Conservation (phyloP, 1,140 invertebrate genomes). For the Yoshiicerus persimilis region DNA sequence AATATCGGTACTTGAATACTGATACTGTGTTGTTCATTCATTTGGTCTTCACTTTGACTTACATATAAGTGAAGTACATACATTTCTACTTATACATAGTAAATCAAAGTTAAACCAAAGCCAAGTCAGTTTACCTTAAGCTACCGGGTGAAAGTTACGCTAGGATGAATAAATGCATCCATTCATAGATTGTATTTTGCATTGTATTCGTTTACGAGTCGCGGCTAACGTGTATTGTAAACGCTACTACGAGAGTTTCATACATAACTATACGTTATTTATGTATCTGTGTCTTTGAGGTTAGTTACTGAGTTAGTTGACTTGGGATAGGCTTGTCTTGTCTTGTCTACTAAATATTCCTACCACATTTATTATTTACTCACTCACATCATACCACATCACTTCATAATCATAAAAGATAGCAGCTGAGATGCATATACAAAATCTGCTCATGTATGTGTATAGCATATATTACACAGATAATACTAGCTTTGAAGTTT, state of each 20-base stretch:
- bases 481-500: background rate
- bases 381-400: background rate
- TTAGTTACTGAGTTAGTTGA: background rate
- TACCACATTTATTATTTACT: background rate
- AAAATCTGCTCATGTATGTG: background rate
- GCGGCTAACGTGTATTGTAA: background rate
- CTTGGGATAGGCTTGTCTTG: background rate
- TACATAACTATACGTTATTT: background rate
- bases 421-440: background rate
- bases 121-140: background rate
- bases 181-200: background rate
- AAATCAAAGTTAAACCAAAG: background rate
- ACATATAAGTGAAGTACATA: background rate
- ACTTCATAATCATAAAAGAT: background rate
- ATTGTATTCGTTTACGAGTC: background rate
- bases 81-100: background rate
- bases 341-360: background rate
- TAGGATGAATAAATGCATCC: slow-evolving; percentile 11
- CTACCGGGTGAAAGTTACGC: slow-evolving; percentile 28
- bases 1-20: background rate
- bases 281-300: background rate
- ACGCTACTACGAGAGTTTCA: background rate
- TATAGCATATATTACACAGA: background rate
- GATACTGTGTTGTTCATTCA: background rate
- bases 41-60: background rate